Evolutionary conservation across 2,113 vertebrate species (phyloP).

Genomic region (Cyphomyrus plagiostoma): DNA sequence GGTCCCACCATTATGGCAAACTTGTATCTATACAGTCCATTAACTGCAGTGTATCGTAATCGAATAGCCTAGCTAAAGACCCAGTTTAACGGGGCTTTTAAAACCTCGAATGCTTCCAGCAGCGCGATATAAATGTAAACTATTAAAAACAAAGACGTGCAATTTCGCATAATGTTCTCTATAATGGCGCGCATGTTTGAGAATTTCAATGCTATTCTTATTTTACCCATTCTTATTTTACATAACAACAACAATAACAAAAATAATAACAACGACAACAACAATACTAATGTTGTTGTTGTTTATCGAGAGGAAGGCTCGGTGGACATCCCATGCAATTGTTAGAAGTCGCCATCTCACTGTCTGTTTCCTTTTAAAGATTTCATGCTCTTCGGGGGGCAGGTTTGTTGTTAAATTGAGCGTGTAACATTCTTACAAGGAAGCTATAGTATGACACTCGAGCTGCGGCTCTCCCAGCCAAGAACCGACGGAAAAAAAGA

Average conservation of each 20-base stretch:
- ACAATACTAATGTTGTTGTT: background rate
- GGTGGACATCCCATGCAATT: constrained; percentile 36
- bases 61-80: background rate
- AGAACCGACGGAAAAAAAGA: constrained; percentile 28
- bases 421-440: constrained; percentile 74
- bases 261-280: background rate
- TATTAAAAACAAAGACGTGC: background rate
- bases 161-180: background rate
- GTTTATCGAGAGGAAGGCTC: background rate
- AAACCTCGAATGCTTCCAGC: background rate
- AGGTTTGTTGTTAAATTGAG: constrained; percentile 73
- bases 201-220: background rate
- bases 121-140: background rate
- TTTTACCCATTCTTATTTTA: background rate
- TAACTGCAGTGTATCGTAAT: background rate
- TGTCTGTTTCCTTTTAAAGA: constrained; percentile 62
- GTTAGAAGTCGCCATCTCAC: constrained; percentile 58
- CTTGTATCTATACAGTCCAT: background rate
- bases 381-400: constrained; percentile 72
- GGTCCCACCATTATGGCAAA: background rate
- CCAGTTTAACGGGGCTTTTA: background rate
- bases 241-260: background rate
- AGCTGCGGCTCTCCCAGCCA: constrained; percentile 49
- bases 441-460: constrained; percentile 66
- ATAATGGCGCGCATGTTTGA: background rate